These are phyloP conservation scores for Cyprinodon variegatus DNA, from an alignment of 2,113 vertebrate species.

Conservation along the genomic window DNA sequence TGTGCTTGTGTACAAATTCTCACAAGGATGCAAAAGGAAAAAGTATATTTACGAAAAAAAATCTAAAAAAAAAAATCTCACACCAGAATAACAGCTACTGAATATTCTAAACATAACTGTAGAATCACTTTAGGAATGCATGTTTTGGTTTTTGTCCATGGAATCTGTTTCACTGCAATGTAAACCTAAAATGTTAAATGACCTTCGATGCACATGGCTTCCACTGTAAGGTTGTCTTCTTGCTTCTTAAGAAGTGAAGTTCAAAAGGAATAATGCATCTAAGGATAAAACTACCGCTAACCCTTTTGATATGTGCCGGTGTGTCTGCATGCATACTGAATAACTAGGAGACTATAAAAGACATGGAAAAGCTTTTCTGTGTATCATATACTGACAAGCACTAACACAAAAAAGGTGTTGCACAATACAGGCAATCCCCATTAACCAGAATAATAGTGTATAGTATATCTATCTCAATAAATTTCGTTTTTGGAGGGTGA, in stretches of 20 bases:
- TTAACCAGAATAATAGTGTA: background rate
- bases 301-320: slow-evolving; percentile 11
- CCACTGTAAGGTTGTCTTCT: slow-evolving; percentile 4
- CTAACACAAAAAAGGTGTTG: background rate
- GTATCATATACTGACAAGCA: background rate
- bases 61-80: background rate
- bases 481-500: background rate
- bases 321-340: background rate
- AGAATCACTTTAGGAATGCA: background rate
- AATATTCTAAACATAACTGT: background rate
- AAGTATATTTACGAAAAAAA: slow-evolving; percentile 4
- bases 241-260: slow-evolving; percentile 9
- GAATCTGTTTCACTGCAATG: background rate
- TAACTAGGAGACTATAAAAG: slow-evolving; percentile 10
- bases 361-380: background rate
- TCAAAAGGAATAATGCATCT: slow-evolving; percentile 15
- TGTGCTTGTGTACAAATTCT: slow-evolving; percentile 2
- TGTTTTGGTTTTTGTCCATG: background rate
- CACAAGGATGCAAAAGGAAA: slow-evolving; percentile 7
- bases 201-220: slow-evolving; percentile 7
- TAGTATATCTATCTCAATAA: background rate
- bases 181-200: background rate
- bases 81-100: background rate
- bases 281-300: background rate
- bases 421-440: background rate